Conservation (phyloP, 2,888 invertebrate species). For the Tetheella fluctuosa region DNA sequence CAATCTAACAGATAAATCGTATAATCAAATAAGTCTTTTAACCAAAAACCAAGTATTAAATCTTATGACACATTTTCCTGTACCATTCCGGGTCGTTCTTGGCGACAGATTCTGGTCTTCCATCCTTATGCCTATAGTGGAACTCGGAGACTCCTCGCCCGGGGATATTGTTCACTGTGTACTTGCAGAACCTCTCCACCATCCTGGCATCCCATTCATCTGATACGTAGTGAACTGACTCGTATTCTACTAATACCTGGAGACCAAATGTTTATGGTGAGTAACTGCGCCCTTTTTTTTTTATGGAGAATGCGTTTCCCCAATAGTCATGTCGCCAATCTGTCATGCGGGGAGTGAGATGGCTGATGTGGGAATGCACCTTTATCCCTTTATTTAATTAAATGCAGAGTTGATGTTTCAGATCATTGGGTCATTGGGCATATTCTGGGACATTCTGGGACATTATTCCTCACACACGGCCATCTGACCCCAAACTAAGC, state of each 20-base stretch:
- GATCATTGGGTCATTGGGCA: no score
- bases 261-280: slow-evolving; percentile 11
- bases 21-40: not conserved
- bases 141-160: slow-evolving; percentile 90
- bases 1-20: not conserved
- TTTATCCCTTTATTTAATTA: no score
- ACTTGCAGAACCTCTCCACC: slow-evolving; percentile 85
- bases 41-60: slow-evolving; percentile 34
- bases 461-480: no score
- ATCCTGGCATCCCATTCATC: slow-evolving; percentile 87
- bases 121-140: slow-evolving; percentile 85
- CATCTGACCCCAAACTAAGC: no score
- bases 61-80: slow-evolving; percentile 71
- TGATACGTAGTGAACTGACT: slow-evolving; percentile 86
- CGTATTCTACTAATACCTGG: slow-evolving; percentile 84
- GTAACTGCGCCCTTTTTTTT: no score
- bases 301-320: no score
- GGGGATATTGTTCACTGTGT: slow-evolving; percentile 84
- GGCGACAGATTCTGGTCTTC: slow-evolving; percentile 76
- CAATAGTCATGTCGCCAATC: no score
- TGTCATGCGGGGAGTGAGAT: no score
- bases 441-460: no score
- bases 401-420: no score
- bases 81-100: slow-evolving; percentile 84
- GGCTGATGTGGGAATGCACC: no score